Base-by-base conservation (phyloP, 2,113 vertebrate genomes). In the Meleagris gallopavo region DNA sequence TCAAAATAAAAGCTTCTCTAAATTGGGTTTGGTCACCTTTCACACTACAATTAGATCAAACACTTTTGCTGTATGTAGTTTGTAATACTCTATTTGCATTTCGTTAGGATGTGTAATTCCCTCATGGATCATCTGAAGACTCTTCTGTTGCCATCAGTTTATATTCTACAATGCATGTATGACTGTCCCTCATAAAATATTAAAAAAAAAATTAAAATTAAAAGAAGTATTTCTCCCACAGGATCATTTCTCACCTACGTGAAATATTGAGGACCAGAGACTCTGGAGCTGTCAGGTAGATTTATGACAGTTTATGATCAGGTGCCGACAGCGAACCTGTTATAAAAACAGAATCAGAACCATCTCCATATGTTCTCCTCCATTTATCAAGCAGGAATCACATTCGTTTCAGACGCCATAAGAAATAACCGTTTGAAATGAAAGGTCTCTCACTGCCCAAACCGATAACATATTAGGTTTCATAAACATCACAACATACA, bases 1-100 rank as follows among this genome's bases (percentile, higher is more conserved):
- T 11, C n/a, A 52, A 90, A 64, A 93, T 89, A 89, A 86, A 80
- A 95, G n/a, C 45, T 46, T 22, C 78, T 57, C 55, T 77, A 27
- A 89, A 81, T 10, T 79, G 13, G 10, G 10, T 55, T 94, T 93
- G 9, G 7, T 93, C 22, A 69, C 77, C 89, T 69, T 77, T 94
- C 52, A 82, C 29, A 27, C 15, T 72, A 62, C 13, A 36, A 11
- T 82, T 65, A 86, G 22, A 95, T 34, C 80, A 95, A 94, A 93
- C 16, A 2, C 10, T 48, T 93, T 73, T 86, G n/a, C 11, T 82
- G 5, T 12, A 22, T 22, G 9, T 24, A 16, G 7, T 65, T 73
- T 73, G 25, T 45, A 69, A 62, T 38, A 38, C 11, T 55, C 7
- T 4, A 18, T 4, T 46, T 22, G 8, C 24, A 32, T 48, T 65